A percentile compares a stretch with the other conserved stretches of the same genome.
Conservation (phyloP, 1,140 invertebrate species). For the Papilio polytes region DNA sequence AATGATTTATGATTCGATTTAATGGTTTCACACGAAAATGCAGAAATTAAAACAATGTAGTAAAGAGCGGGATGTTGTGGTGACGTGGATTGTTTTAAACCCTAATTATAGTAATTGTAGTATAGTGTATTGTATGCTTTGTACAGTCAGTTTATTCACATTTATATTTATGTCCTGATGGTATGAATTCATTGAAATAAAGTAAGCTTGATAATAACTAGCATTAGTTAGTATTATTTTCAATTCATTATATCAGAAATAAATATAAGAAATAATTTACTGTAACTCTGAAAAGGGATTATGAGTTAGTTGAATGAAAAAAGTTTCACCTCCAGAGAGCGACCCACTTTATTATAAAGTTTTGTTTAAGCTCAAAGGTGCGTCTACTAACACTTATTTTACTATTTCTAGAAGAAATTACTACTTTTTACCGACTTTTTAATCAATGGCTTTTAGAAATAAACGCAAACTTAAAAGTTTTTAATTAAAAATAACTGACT, state of each 20-base stretch:
- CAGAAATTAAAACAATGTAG: constrained; percentile 15
- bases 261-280: background rate
- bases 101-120: background rate
- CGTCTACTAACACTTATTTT: background rate
- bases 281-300: background rate
- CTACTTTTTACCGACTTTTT: background rate
- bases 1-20: constrained; percentile 17
- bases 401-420: background rate
- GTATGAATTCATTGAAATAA: too few relatives aligned
- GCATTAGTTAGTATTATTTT: too few relatives aligned
- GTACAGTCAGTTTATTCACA: too few relatives aligned
- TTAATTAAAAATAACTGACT: too few relatives aligned
- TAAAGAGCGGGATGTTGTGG: background rate
- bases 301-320: constrained; percentile 1
- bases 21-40: constrained; percentile 8
- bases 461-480: background rate
- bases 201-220: too few relatives aligned
- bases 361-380: constrained; percentile 17
- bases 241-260: background rate
- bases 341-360: constrained; percentile 1
- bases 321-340: background rate
- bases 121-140: too few relatives aligned
- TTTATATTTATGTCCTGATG: too few relatives aligned
- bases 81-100: background rate
- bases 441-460: background rate